Evolutionary conservation across 2,888 invertebrate species (phyloP), one percentile per base, ranked within the genome.

Genomic region (Lithophane leautieri): DNA sequence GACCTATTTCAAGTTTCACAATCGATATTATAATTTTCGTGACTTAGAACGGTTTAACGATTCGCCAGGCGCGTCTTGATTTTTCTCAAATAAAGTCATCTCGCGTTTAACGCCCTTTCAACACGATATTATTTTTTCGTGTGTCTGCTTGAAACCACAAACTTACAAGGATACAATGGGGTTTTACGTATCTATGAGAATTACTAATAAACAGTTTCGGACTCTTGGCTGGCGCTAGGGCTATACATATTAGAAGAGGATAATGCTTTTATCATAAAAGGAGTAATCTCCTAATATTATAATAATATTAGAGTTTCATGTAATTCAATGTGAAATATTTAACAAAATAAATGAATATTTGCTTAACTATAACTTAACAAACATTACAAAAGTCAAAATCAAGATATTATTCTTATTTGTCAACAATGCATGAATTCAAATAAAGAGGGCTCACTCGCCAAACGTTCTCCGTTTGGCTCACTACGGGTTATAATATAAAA

Each of bases 1-100:
- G 84, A 78, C 86, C 70, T 84, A 84, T 61, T 85, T 84, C 61
- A 77, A 77, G 71, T 73, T 69, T 60, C 40, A 69, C 71, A 77
- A 74, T 76, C 79, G 70, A 82, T 82, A 73, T 74, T 68, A 70
- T 77, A 72, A 63, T 69, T 66, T 63, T 56, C 44, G 34, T 70
- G 58, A 56, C 28, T 60, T 72, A 60, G 66, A 42, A 25, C 47
- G 61, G 40, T 76, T 60, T 60, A 52, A 52, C 61, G n/a, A 58
- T 42, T 47, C 25, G 22, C 52, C 50, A 73, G 63, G 52, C 25
- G 66, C 34, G 42, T 40, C 25, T 82, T 52, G 65, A 72, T 70
- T 73, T 68, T 52, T 58, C 61, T 58, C 28, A 71, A 25, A 34
- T 50, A 40, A 81, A 62, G 58, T 68, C 42, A 70, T 69, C 52